Percentiles rank a stretch among this genome's conserved stretches.
Conservation (phyloP, 1,140 invertebrate species). For the Ceratosolen fusciceps region DNA sequence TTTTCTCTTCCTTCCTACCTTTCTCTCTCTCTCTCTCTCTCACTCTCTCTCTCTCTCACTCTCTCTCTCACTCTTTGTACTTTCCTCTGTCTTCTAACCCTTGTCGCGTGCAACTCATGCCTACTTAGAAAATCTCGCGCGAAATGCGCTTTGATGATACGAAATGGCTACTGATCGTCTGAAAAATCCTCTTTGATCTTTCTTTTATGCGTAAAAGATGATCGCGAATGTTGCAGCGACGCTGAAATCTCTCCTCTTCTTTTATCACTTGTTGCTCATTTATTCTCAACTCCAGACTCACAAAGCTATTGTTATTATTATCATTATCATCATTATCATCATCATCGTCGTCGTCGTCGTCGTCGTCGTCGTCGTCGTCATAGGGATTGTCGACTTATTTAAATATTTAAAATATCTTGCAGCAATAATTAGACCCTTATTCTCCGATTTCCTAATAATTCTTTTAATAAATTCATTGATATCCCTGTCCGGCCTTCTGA, state of each 20-base stretch:
- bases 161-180: conserved; percentile 41
- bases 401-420: no score
- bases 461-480: no score
- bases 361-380: no score
- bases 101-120: background rate
- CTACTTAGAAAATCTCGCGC: background rate
- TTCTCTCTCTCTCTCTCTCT: background rate
- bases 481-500: no score
- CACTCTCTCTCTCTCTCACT: background rate
- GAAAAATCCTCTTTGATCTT: conserved; percentile 46
- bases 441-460: no score
- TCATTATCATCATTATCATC: no score
- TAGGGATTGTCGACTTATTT: no score
- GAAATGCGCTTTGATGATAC: conserved; percentile 42
- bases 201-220: background rate
- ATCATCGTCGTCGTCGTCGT: no score
- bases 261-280: background rate
- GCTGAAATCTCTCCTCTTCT: background rate
- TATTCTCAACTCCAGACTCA: no score
- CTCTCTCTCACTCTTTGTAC: background rate
- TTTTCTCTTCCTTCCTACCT: background rate
- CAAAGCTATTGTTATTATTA: no score
- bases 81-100: background rate
- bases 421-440: no score
- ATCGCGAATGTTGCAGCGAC: background rate